A percentile compares a stretch with the other conserved stretches of the same genome.
phyloP scores from a whole-genome alignment of 1,140 invertebrate species.

The Dreissena rostriformis region DNA sequence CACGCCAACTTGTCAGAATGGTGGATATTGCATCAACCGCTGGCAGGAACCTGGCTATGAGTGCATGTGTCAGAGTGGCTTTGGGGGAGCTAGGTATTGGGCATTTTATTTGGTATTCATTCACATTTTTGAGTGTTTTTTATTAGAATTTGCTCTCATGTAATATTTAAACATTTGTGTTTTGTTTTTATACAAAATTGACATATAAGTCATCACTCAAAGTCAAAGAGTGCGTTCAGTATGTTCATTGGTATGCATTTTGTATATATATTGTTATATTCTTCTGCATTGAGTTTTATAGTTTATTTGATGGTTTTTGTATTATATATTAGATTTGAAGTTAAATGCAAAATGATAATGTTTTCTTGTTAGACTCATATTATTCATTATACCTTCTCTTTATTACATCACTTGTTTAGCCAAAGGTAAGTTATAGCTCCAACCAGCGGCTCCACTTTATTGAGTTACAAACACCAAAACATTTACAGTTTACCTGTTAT shows the following conservation, averaged over 20 bases:
- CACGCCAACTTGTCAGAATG: conserved; percentile 12
- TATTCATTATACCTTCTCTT: too few relatives aligned
- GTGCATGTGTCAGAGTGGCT: conserved; percentile 36
- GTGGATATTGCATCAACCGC: conserved; percentile 44
- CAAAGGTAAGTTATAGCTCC: too few relatives aligned
- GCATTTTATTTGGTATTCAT: neutral
- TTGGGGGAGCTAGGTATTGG: conserved; percentile 2
- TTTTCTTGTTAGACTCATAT: too few relatives aligned
- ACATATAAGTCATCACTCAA: neutral
- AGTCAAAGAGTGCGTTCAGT: neutral
- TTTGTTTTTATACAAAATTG: neutral
- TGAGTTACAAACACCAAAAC: too few relatives aligned
- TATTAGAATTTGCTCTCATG: neutral
- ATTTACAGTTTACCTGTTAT: too few relatives aligned
- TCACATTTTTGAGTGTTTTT: neutral
- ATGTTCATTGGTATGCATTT: neutral
- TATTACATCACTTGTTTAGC: too few relatives aligned
- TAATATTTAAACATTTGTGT: neutral
- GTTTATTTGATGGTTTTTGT: too few relatives aligned
- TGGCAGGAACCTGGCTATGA: neutral
- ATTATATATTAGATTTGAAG: too few relatives aligned
- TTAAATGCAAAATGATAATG: too few relatives aligned
- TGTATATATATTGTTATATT: neutral
- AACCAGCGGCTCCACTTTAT: too few relatives aligned
- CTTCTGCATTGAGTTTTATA: too few relatives aligned